Percentiles rank a stretch among this genome's conserved stretches.
phyloP scores from a whole-genome alignment of 2,888 invertebrate genomes.

The Geotrupes spiniger region DNA sequence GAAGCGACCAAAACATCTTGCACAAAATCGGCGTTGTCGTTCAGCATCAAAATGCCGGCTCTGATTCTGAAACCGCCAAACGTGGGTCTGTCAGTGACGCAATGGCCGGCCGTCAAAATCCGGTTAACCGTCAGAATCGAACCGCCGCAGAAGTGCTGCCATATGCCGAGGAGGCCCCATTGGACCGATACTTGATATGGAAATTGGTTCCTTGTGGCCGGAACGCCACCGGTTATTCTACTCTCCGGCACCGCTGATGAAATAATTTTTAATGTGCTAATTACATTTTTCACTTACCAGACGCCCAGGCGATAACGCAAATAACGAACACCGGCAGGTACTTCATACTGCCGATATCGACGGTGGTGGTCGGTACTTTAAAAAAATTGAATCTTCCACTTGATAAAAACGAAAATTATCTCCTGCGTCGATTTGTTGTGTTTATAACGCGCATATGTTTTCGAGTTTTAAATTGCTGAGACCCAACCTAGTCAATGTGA shows the following conservation, averaged over 20 bases:
- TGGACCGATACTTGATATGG: slow-evolving; percentile 49
- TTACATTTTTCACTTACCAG: too few relatives aligned
- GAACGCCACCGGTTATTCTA: slow-evolving; percentile 50
- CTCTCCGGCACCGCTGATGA: slow-evolving; percentile 9
- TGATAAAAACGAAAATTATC: too few relatives aligned
- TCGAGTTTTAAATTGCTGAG: too few relatives aligned
- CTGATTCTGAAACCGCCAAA: slow-evolving; percentile 21
- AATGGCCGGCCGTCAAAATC: slow-evolving; percentile 54
- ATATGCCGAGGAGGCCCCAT: slow-evolving; percentile 16
- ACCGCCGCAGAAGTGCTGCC: slow-evolving; percentile 50
- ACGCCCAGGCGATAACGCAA: too few relatives aligned
- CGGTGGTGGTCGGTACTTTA: too few relatives aligned
- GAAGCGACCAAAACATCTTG: slow-evolving; percentile 23
- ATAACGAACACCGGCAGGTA: too few relatives aligned
- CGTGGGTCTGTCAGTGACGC: slow-evolving; percentile 34
- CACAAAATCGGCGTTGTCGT: slow-evolving; percentile 23
- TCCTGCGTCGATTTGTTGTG: too few relatives aligned
- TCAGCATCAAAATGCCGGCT: slow-evolving; percentile 32
- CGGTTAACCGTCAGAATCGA: slow-evolving; percentile 45
- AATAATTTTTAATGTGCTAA: too few relatives aligned
- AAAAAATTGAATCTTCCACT: too few relatives aligned
- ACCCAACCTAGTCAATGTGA: too few relatives aligned
- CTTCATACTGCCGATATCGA: too few relatives aligned
- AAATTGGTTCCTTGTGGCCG: slow-evolving; percentile 44
- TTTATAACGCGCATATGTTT: too few relatives aligned